Base-by-base conservation (phyloP, 2,113 vertebrate species). In the Helogale parvula region DNA sequence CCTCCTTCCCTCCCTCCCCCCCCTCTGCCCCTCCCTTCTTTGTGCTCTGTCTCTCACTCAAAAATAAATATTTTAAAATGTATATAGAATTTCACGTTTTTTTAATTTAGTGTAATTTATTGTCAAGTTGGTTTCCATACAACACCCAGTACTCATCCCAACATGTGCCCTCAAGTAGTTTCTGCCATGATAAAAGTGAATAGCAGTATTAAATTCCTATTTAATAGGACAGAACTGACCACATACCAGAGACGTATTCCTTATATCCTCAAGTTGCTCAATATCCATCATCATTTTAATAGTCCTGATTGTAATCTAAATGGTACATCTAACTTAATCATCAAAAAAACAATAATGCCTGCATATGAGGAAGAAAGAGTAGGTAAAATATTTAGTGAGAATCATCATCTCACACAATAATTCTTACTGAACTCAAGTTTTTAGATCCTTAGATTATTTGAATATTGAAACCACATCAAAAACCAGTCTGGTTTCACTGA, bases 401-500 rank as follows among this genome's bases (percentile, higher is more conserved):
- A 91, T 27, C 35, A 33, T 35, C 7, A 87, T 65, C 50, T 93
- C 60, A 91, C 74, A 66, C n/a, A 63, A 45, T n/a, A 63, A 63
- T 88, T 94, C 90, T 83, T 71, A 63, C 19, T 35, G 14, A 93
- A 85, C 2, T 79, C 33, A 76, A 41, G 9, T 21, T 69, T 90
- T 66, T 57, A 50, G 38, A 45, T 82, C 80, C 38, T 71, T 60
- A 29, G 60, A 52, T 65, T 63, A 71, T 63, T n/a, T 77, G 52
- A 92, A n/a, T 71, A 68, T 35, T 63, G 13, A 96, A 94, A 74
- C n/a, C n/a, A 90, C 14, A 65, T 66, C 21, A 87, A 80, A 83
- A 87, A 63, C 5, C 11, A 95, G 31, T 80, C 80, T 27, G 74
- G 14, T 60, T 95, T 93, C 52, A 63, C 50, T 33, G 52, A 65